Evolutionary conservation across 2,113 vertebrate genomes (phyloP).

Genomic region (Xiphias gladius): DNA sequence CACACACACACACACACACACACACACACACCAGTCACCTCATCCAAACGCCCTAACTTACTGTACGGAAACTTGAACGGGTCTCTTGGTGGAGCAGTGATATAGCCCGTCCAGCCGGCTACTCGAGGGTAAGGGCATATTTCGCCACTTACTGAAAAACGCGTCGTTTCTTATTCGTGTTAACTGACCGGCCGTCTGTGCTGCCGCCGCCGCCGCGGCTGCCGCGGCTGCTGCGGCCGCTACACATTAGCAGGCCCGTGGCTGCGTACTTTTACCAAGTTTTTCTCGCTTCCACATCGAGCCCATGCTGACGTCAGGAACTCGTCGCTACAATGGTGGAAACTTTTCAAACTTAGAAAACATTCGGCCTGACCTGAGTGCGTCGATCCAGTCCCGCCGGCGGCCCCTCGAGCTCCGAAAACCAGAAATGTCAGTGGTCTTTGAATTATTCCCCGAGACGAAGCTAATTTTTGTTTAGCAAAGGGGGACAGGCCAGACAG

Average conservation of each 20-base stretch:
- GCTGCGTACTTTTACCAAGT: conserved; percentile 26
- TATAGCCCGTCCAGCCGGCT: not conserved
- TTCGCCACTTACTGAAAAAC: no score
- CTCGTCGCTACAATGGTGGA: conserved; percentile 36
- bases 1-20: not conserved
- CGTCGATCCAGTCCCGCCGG: conserved; percentile 35
- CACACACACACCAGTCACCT: not conserved
- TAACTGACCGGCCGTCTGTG: not conserved
- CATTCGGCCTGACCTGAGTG: conserved; percentile 58
- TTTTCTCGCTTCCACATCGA: conserved; percentile 47
- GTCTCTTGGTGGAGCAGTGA: not conserved
- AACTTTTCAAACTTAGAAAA: conserved; percentile 64
- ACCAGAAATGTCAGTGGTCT: not conserved
- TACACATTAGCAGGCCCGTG: not conserved
- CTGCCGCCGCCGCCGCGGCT: no score
- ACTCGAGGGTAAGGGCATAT: no score
- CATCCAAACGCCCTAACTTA: not conserved
- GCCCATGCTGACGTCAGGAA: conserved; percentile 66
- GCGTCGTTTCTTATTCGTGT: no score
- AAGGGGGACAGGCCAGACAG: conserved; percentile 49
- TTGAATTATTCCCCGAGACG: conserved; percentile 23
- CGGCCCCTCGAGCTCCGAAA: conserved; percentile 19
- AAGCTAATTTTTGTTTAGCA: not conserved
- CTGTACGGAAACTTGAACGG: not conserved
- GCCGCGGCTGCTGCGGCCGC: no score